A percentile compares a stretch with the other conserved stretches of the same genome.
These are phyloP conservation scores for Rhabdomys dilectus DNA, from an alignment of 2,113 vertebrate genomes.

Conservation along the genomic window DNA sequence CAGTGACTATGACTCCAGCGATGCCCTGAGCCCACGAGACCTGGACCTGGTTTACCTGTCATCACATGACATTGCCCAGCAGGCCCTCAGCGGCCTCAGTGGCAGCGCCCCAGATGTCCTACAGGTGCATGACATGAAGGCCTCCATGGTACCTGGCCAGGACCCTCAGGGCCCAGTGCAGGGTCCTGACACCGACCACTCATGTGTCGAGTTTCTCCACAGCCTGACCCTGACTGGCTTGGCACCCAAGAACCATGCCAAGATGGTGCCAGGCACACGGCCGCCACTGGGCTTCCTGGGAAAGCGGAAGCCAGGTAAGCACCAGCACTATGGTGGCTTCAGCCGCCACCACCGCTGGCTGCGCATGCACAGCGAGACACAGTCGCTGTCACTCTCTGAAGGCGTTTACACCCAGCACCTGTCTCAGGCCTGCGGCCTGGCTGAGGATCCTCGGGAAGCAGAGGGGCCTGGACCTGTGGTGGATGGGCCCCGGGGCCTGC, in stretches of 20 bases:
- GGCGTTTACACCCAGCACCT: constrained; percentile 93
- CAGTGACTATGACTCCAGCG: constrained; percentile 98
- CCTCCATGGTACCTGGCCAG: constrained; percentile 77
- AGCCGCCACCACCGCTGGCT: constrained; percentile 95
- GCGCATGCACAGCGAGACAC: constrained; percentile 89
- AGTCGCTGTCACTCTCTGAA: constrained; percentile 90
- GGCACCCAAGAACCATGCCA: constrained; percentile 74
- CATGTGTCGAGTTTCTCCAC: constrained; percentile 87
- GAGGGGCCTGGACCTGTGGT: constrained; percentile 63
- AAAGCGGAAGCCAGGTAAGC: constrained; percentile 91
- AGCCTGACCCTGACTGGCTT: constrained; percentile 86
- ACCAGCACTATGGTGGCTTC: constrained; percentile 92
- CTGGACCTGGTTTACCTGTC: constrained; percentile 93
- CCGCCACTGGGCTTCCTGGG: constrained; percentile 87
- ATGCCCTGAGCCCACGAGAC: constrained; percentile 95
- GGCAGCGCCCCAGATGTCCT: constrained; percentile 96
- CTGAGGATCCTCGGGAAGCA: constrained; percentile 79
- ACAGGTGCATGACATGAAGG: constrained; percentile 92
- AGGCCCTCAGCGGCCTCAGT: constrained; percentile 90
- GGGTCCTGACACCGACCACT: constrained; percentile 75
- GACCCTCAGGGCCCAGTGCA: constrained; percentile 26
- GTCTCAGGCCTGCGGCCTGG: constrained; percentile 83
- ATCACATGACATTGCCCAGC: constrained; percentile 92
- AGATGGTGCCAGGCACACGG: constrained; percentile 81
- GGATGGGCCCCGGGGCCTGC: constrained; percentile 79